Base-by-base conservation (phyloP, 2,113 vertebrate genomes). In the Perccottus glenii region DNA sequence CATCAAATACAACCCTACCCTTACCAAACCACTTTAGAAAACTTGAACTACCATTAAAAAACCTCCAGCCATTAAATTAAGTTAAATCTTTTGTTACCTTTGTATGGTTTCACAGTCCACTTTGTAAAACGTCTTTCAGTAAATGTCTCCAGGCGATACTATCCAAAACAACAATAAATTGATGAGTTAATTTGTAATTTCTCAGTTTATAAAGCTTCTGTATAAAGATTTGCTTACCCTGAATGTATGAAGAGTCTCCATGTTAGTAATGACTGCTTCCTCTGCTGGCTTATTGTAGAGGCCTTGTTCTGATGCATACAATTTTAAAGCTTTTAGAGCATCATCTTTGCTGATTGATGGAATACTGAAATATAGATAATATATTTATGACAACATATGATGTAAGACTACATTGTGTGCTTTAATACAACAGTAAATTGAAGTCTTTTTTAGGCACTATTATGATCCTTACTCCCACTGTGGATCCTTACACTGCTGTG, bases 81-180 rank as follows among this genome's bases (percentile, higher is more conserved):
- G 10, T 6, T 2, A 11, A 2, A 11, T 43, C 42, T 3, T 43
- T 43, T 27, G 19, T 27, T 10, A 43, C 56, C 36, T 9, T 1
- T 43, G 38, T 40, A 47, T 2, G 43, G 59, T 2, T 11, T 10
- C 4, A 3, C 11, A 9, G 6, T 62, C 67, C 42, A 32, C 7
- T 36, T 3, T 5, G 43, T 47, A 35, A 11, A 27, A 10, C 43
- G 15, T 3, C 5, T 43, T 43, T 62, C 49, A 0, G 59, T 70
- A 27, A 53, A 62, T 0, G 58, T 55, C 42, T 62, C 58, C 49
- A 62, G 49, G n/a, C 11, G 2, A 62, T 53, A 61, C 57, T 53
- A 6, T 51, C 7, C 4, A n/a, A 19, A 5, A 32, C 5, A 67
- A 44, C 38, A 58, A 11, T 3, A 14, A 19, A 14, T 2, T 9